These are phyloP conservation scores for Antechinus flavipes DNA, from an alignment of 2,113 vertebrate species.

Conservation along the genomic window DNA sequence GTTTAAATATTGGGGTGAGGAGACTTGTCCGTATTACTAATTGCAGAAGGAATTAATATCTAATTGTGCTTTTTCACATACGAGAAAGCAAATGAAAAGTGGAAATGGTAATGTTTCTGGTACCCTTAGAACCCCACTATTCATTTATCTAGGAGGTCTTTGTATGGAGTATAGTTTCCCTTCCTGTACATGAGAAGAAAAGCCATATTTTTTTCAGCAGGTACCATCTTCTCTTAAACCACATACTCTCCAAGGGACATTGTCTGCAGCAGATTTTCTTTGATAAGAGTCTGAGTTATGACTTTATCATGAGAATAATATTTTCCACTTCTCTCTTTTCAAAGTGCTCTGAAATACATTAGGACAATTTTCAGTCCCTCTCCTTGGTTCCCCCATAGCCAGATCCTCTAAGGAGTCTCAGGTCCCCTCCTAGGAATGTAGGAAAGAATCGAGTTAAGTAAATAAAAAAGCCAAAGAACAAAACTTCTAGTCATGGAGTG, in stretches of 20 bases:
- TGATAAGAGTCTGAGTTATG: not conserved
- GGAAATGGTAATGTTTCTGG: not conserved
- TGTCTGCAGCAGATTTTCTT: not conserved
- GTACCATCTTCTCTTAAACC: not conserved
- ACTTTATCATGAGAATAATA: not conserved
- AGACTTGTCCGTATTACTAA: not conserved
- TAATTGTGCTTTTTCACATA: not conserved
- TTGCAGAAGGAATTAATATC: not conserved
- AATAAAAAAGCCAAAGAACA: conserved; percentile 58
- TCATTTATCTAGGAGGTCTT: not conserved
- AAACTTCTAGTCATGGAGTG: conserved; percentile 52
- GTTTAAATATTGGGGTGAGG: not conserved
- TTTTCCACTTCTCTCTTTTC: not conserved
- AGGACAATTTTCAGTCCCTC: conserved; percentile 44
- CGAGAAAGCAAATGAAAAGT: not conserved
- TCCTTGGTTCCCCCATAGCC: conserved; percentile 22
- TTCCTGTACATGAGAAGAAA: not conserved
- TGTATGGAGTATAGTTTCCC: not conserved
- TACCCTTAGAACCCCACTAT: not conserved
- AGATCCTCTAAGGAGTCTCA: conserved; percentile 16
- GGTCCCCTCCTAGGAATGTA: conserved; percentile 54
- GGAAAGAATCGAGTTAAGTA: conserved; percentile 66
- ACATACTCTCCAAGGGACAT: not conserved
- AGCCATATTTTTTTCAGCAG: not conserved
- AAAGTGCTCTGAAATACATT: not conserved